A percentile compares a stretch with the other conserved stretches of the same genome.
Evolutionary conservation across 2,888 invertebrate genomes (phyloP).

Genomic region (Euspilapteryx auroguttella): DNA sequence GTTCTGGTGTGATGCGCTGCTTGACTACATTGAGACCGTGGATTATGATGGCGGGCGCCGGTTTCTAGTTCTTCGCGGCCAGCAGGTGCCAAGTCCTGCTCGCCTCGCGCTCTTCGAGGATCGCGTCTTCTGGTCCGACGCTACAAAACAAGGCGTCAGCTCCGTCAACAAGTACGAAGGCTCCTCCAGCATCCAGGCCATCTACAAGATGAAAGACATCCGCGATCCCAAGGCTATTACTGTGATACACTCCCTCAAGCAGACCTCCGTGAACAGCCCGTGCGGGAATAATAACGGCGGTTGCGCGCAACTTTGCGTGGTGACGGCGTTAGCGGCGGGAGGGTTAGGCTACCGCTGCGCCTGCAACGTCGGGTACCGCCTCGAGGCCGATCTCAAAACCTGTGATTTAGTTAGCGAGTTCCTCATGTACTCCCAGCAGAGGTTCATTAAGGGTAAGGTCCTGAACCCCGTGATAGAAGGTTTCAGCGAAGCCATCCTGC

Average conservation of each 20-base stretch:
- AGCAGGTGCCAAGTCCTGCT: conserved; percentile 84
- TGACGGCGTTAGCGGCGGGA: conserved; percentile 73
- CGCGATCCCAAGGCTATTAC: conserved; percentile 83
- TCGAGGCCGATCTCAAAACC: conserved; percentile 73
- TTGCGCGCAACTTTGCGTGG: conserved; percentile 93
- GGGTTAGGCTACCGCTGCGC: conserved; percentile 88
- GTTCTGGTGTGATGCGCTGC: conserved; percentile 94
- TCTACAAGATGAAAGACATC: conserved; percentile 79
- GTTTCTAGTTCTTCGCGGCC: conserved; percentile 78
- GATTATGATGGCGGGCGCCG: conserved; percentile 88
- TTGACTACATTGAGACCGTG: conserved; percentile 95
- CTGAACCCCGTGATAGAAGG: conserved; percentile 85
- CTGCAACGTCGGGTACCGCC: conserved; percentile 84
- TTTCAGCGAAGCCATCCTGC: conserved; percentile 93
- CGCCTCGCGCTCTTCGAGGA: conserved; percentile 84
- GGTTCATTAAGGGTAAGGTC: conserved; percentile 93
- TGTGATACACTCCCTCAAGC: conserved; percentile 77
- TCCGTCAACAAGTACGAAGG: conserved; percentile 86
- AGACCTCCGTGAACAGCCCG: conserved; percentile 76
- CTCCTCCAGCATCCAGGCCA: conserved; percentile 74
- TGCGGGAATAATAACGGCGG: conserved; percentile 87
- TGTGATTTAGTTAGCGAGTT: conserved; percentile 86
- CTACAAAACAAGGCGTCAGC: conserved; percentile 86
- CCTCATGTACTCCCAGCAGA: conserved; percentile 92
- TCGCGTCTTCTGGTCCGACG: conserved; percentile 88